Conservation (phyloP, 2,113 vertebrate species). For the Chaetops frenatus region DNA sequence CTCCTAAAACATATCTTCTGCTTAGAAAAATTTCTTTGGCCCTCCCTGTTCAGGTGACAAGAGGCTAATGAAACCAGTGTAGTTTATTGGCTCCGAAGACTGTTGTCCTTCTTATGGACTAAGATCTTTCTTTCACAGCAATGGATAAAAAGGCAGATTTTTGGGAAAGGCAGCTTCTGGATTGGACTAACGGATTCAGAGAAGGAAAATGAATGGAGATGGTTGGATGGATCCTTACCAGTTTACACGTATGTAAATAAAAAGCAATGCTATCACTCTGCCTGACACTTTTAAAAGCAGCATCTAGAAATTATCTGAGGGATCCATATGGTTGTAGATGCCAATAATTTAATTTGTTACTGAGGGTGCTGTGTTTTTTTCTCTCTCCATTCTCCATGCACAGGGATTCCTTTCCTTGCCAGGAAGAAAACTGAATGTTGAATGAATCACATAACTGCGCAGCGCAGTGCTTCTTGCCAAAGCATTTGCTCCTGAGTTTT, state of each 20-base stretch:
- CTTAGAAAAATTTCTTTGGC: background rate
- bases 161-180: slow-evolving; percentile 86
- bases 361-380: background rate
- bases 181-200: slow-evolving; percentile 86
- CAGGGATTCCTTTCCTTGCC: slow-evolving; percentile 7
- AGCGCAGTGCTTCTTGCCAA: background rate
- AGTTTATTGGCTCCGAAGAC: background rate
- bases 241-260: slow-evolving; percentile 81
- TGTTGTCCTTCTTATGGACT: background rate
- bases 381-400: background rate
- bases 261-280: background rate
- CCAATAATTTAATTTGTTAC: background rate
- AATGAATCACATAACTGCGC: background rate
- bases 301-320: background rate
- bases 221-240: slow-evolving; percentile 84
- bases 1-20: background rate
- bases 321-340: background rate
- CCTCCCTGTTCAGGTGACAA: background rate
- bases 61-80: background rate
- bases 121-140: slow-evolving; percentile 69
- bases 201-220: slow-evolving; percentile 85
- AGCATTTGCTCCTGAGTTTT: background rate
- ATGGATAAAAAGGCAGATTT: slow-evolving; percentile 84
- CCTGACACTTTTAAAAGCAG: background rate
- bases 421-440: slow-evolving; percentile 5